phyloP scores from a whole-genome alignment of 2,113 vertebrate species.

The Oreamnos americanus region DNA sequence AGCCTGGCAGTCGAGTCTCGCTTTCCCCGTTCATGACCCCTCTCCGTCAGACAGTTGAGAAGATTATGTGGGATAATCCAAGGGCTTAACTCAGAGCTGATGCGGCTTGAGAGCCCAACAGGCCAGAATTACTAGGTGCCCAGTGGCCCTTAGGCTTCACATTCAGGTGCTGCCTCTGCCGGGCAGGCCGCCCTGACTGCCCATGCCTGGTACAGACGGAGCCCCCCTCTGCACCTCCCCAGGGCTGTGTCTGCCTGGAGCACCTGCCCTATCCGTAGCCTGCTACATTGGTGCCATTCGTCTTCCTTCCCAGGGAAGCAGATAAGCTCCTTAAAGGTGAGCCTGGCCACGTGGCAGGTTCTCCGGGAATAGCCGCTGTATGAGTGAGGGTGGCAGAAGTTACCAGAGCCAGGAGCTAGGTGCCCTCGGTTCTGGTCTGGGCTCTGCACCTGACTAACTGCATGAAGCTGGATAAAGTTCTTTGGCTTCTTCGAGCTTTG shows the following conservation, averaged over 20 bases:
- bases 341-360: fast-evolving
- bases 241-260: background rate
- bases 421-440: background rate
- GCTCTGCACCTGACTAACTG: background rate
- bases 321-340: background rate
- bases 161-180: background rate
- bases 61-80: background rate
- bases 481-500: background rate
- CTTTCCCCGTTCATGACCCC: background rate
- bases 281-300: fast-evolving
- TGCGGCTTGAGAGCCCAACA: fast-evolving
- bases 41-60: background rate
- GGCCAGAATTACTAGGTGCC: background rate
- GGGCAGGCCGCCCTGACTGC: background rate
- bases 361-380: fast-evolving
- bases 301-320: background rate
- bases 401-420: background rate
- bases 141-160: fast-evolving
- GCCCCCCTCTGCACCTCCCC: background rate
- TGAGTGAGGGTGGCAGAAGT: background rate
- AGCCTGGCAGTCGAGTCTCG: background rate
- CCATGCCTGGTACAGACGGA: background rate
- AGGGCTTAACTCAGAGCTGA: background rate
- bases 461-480: no score
- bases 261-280: background rate